These are phyloP conservation scores for Galeruca laticollis DNA, from an alignment of 2,888 invertebrate species.

Conservation along the genomic window DNA sequence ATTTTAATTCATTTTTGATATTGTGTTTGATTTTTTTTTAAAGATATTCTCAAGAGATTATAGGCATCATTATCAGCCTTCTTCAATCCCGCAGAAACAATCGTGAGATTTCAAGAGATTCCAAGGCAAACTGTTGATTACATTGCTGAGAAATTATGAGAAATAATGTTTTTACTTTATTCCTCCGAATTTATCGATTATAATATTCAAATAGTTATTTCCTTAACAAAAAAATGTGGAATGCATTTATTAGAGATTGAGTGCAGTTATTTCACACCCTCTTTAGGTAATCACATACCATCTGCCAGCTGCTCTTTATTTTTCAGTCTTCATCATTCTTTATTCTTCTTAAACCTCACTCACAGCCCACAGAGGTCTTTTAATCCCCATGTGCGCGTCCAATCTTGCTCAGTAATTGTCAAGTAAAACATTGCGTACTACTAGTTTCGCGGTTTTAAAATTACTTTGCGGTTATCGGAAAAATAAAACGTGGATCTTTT, in stretches of 20 bases:
- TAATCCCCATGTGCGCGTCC: slow-evolving; percentile 15
- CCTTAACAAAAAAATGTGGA: no score
- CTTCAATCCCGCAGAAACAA: no score
- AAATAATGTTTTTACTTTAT: no score
- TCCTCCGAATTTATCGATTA: no score
- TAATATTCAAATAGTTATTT: no score
- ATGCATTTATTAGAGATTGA: not conserved
- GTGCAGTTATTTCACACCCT: slow-evolving; percentile 16
- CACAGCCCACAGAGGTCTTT: slow-evolving; percentile 8
- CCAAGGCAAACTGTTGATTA: no score
- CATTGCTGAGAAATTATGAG: no score
- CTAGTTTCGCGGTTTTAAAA: slow-evolving; percentile 4
- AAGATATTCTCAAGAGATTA: no score
- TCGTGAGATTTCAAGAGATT: no score
- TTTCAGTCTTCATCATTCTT: slow-evolving; percentile 17
- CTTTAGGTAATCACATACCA: slow-evolving; percentile 26
- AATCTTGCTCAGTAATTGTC: slow-evolving; percentile 16
- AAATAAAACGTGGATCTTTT: not conserved
- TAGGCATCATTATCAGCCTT: no score
- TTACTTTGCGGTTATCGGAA: not conserved
- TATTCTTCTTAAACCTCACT: slow-evolving; percentile 12
- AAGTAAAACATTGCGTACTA: not conserved
- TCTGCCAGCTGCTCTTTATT: slow-evolving; percentile 36
- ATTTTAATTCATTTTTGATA: no score
- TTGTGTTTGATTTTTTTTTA: no score